Conservation (phyloP, 2,888 invertebrate genomes). For the Tetheella fluctuosa region DNA sequence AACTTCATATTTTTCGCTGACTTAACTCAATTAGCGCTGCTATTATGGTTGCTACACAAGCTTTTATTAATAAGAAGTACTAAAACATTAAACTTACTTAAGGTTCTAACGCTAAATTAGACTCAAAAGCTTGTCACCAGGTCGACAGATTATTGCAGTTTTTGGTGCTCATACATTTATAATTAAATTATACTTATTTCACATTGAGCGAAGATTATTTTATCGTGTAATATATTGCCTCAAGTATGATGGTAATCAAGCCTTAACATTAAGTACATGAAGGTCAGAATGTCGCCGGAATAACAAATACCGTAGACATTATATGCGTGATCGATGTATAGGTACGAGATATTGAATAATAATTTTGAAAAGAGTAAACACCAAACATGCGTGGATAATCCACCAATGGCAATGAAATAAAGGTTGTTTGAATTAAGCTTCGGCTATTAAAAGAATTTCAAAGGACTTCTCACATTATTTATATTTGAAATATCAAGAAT, state of each 20-base stretch:
- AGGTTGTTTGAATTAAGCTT: constrained; percentile 41
- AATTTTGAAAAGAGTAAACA: constrained; percentile 20
- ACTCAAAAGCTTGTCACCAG: too few species aligned
- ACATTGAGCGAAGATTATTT: not conserved
- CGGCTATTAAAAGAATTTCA: constrained; percentile 35
- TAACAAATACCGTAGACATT: constrained; percentile 12
- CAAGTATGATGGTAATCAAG: not conserved
- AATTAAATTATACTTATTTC: not conserved
- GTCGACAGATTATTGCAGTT: too few species aligned
- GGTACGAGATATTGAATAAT: constrained; percentile 29
- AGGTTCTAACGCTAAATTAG: too few species aligned
- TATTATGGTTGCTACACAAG: too few species aligned
- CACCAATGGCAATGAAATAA: constrained; percentile 47
- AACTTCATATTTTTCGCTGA: too few species aligned
- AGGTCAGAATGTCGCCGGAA: not conserved
- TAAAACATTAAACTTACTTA: too few species aligned
- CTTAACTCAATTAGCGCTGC: too few species aligned
- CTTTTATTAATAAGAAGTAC: too few species aligned
- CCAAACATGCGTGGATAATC: constrained; percentile 28
- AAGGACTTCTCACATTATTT: constrained; percentile 23
- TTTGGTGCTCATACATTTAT: not conserved
- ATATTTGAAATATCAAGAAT: constrained; percentile 10
- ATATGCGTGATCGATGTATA: constrained; percentile 21
- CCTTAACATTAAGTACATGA: not conserved
- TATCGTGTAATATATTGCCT: not conserved